Evolutionary conservation across 2,888 invertebrate genomes (phyloP), one percentile per base, ranked within the genome.

Genomic region (Colostygia pectinataria): DNA sequence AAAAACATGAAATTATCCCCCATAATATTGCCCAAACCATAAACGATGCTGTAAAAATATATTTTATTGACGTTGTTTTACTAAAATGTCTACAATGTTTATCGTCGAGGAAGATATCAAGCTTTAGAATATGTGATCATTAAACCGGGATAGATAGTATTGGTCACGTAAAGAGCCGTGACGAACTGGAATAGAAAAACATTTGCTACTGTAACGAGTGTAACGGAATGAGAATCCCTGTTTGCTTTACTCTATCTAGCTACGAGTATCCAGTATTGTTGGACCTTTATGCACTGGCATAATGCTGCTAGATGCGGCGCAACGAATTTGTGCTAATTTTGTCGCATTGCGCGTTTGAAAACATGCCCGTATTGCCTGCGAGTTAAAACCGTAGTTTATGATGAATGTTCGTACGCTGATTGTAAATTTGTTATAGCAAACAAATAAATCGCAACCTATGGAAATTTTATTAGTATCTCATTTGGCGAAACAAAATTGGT

Each of bases 31-130:
- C 14, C 27, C 38, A 7, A 39, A 44, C 34, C 43, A 40, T 50
- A 50, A 44, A 50, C 24, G 44, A 25, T 25, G 44, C 20, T 34
- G 39, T 46, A 34, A 46, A 46, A 46, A 33, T 28, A 40, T 20
- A 34, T 33, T 46, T 46, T 46, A 45, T 32, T 33, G 32, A 15
- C 13, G 38, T 37, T 37, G 44, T 45, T 45, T 38, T 27, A 14
- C 25, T 32, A 27, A 25, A 45, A 32, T 38, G 12, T 27, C 32
- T 25, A n/a, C 12, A 37, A 38, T 38, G 45, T 45, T 37, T 45
- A 38, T 38, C n/a, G 45, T 37, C n/a, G n/a, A 32, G 39, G 27
- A 39, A 18, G 18, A 32, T 32, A 38, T 20, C 14, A 14, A 20
- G n/a, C n/a, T n/a, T n/a, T n/a, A n/a, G n/a, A n/a, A n/a, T n/a